Evolutionary conservation across 2,113 vertebrate genomes (phyloP).

Genomic region (Muscicapa adusta): DNA sequence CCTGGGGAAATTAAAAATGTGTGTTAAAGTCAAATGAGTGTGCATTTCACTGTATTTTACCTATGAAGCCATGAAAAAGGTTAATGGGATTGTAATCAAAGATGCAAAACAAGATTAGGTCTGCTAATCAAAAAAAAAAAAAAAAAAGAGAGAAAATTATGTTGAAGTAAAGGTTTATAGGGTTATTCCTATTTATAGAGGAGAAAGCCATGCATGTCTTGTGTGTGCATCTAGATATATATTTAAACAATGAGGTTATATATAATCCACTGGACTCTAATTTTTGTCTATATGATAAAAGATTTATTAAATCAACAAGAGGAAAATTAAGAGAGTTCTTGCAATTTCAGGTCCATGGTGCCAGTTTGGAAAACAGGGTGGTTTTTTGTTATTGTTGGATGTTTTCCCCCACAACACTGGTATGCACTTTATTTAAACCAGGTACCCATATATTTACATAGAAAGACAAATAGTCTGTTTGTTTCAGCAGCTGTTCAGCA

Average conservation of each 20-base stretch:
- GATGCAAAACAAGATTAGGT: background rate
- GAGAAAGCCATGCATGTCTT: background rate
- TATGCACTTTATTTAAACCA: background rate
- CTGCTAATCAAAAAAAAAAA: background rate
- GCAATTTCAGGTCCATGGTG: background rate
- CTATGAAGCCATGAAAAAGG: background rate
- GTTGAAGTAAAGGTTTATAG: background rate
- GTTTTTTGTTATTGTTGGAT: background rate
- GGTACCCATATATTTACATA: background rate
- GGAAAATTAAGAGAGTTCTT: background rate
- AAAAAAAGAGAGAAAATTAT: background rate
- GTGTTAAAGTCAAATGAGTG: background rate
- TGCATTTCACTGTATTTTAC: background rate
- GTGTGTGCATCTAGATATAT: background rate
- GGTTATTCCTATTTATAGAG: background rate
- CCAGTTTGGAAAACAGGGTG: background rate
- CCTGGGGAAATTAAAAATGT: background rate
- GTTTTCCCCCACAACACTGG: background rate
- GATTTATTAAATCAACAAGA: background rate
- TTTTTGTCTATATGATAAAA: background rate
- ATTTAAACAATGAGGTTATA: background rate
- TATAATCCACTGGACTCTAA: background rate
- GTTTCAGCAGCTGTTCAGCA: slow-evolving; percentile 54
- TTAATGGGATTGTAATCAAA: background rate
- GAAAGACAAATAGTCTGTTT: slow-evolving; percentile 46